A percentile compares a stretch with the other conserved stretches of the same genome.
phyloP scores from a whole-genome alignment of 2,797 vertebrate species.

The Sebastes reedi region DNA sequence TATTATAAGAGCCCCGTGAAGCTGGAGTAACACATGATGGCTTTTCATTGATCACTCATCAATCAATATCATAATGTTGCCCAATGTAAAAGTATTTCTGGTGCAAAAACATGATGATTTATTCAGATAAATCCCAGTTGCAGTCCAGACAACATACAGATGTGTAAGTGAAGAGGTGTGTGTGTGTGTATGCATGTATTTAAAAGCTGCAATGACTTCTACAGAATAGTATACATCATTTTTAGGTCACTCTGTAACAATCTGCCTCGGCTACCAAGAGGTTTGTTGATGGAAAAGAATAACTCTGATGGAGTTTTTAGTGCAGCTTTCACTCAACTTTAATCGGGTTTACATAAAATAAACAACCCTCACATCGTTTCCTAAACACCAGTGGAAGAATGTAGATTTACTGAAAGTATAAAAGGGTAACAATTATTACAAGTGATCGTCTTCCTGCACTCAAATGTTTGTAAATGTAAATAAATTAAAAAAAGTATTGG shows the following conservation, averaged over 20 bases:
- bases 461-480: not conserved
- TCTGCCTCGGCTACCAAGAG: slow-evolving; percentile 13
- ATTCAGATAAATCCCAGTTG: slow-evolving; percentile 16
- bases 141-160: slow-evolving; percentile 3
- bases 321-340: slow-evolving; percentile 24
- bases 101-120: slow-evolving; percentile 2
- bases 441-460: not conserved
- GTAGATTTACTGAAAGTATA: not conserved
- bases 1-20: slow-evolving; percentile 70
- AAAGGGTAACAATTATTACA: not conserved
- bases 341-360: slow-evolving; percentile 29
- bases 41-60: not conserved
- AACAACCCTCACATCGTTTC: slow-evolving; percentile 9
- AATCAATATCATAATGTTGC: not conserved
- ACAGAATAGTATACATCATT: slow-evolving; percentile 8
- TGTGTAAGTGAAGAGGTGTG: slow-evolving; percentile 24
- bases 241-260: slow-evolving; percentile 21
- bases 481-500: not conserved
- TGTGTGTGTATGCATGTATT: slow-evolving; percentile 10
- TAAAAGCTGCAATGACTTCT: not conserved
- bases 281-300: slow-evolving; percentile 50
- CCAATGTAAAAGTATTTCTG: not conserved
- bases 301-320: slow-evolving; percentile 10
- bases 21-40: slow-evolving; percentile 56
- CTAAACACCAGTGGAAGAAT: not conserved